Conservation (phyloP, 2,113 vertebrate species). For the Cairina moschata region DNA sequence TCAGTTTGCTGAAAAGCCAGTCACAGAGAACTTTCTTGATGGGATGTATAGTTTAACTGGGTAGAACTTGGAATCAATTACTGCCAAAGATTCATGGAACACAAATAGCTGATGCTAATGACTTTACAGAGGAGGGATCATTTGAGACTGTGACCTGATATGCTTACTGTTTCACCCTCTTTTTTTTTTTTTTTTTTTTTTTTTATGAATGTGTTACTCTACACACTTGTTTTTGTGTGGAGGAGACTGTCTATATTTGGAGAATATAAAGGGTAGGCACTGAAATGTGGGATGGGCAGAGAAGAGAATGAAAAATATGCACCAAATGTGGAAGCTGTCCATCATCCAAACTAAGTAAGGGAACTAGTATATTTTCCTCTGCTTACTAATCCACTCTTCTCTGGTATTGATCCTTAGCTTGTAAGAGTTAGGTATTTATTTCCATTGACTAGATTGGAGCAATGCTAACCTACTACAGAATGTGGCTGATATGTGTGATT, state of each 20-base stretch:
- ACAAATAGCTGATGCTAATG: background rate
- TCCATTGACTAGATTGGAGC: background rate
- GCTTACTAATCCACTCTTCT: background rate
- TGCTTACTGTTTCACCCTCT: background rate
- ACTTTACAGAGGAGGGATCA: background rate
- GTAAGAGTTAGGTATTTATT: background rate
- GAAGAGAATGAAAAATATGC: rapidly evolving
- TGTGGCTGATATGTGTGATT: background rate
- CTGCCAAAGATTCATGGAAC: background rate
- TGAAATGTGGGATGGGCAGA: background rate
- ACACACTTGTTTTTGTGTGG: background rate
- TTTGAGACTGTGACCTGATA: background rate
- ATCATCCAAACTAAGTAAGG: background rate
- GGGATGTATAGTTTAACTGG: background rate
- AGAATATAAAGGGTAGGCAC: background rate
- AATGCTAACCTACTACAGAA: background rate
- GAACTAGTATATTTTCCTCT: background rate
- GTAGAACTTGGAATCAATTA: background rate
- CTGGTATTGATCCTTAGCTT: background rate
- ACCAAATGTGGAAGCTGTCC: background rate
- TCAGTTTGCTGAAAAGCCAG: background rate
- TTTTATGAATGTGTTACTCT: background rate
- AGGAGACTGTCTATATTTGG: background rate
- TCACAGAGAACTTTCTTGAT: background rate
- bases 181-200: too few relatives aligned